phyloP scores from a whole-genome alignment of 2,888 invertebrate genomes.

The Neoscelio sp. region DNA sequence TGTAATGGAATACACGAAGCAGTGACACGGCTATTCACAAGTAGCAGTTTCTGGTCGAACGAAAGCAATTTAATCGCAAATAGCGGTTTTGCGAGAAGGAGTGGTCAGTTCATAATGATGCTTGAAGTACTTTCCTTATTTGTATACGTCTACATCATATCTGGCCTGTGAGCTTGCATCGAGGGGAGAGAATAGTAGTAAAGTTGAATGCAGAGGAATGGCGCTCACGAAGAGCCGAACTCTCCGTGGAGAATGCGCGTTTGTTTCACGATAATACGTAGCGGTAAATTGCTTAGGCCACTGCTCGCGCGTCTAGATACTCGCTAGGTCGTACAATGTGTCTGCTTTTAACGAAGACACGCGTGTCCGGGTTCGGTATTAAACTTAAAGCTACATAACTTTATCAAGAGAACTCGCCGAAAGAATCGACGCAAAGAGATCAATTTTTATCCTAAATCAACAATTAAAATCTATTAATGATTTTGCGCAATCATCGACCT shows the following conservation, averaged over 20 bases:
- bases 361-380: constrained; percentile 57
- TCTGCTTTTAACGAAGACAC: constrained; percentile 57
- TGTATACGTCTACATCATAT: constrained; percentile 44
- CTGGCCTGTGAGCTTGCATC: constrained; percentile 29
- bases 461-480: no score
- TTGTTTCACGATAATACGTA: constrained; percentile 66
- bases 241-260: constrained; percentile 27
- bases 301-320: constrained; percentile 64
- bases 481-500: no score
- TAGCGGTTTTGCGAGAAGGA: constrained; percentile 40
- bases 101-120: constrained; percentile 29
- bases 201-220: constrained; percentile 27
- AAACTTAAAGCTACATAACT: no score
- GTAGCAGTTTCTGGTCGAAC: constrained; percentile 4
- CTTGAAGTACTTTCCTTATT: constrained; percentile 50
- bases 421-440: no score
- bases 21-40: constrained; percentile 13
- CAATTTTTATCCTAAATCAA: no score
- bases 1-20: neutral
- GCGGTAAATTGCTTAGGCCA: constrained; percentile 67
- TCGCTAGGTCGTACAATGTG: constrained; percentile 54
- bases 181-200: constrained; percentile 45
- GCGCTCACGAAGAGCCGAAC: constrained; percentile 13
- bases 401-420: no score
- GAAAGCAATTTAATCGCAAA: constrained; percentile 45